Evolutionary conservation across 2,888 invertebrate species (phyloP).

Genomic region (Myathropa florea): DNA sequence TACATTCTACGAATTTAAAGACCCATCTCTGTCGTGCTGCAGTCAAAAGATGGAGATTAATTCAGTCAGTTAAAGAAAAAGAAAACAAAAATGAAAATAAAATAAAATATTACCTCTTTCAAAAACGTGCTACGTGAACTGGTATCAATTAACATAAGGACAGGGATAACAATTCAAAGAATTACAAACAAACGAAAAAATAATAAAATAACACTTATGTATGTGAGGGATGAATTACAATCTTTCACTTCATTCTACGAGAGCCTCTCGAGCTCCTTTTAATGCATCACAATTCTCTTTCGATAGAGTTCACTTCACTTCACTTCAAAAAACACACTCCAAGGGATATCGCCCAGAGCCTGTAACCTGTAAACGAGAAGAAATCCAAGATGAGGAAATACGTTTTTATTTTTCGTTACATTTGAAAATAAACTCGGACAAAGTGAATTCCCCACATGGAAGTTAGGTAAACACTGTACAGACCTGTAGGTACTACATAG

Average conservation of each 20-base stretch:
- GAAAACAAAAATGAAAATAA: slow-evolving; percentile 23
- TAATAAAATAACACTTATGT: neutral
- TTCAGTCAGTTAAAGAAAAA: no score
- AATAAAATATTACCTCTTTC: slow-evolving; percentile 61
- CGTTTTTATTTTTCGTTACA: neutral
- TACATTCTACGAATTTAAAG: no score
- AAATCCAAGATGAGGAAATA: no score
- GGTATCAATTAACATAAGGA: slow-evolving; percentile 67
- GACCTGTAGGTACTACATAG: no score
- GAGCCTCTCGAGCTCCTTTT: neutral
- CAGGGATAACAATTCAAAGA: slow-evolving; percentile 8
- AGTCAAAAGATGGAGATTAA: no score
- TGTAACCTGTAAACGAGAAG: neutral
- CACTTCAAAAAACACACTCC: neutral
- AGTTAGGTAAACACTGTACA: neutral
- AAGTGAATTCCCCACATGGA: neutral
- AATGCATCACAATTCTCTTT: neutral
- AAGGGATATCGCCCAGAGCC: neutral
- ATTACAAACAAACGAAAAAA: neutral
- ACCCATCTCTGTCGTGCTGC: no score
- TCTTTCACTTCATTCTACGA: neutral
- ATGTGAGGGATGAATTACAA: neutral
- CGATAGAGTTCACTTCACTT: slow-evolving; percentile 39
- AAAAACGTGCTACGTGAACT: slow-evolving; percentile 42
- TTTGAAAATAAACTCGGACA: neutral